Evolutionary conservation across 2,113 vertebrate genomes (phyloP).

Genomic region (Semicossyphus pulcher): DNA sequence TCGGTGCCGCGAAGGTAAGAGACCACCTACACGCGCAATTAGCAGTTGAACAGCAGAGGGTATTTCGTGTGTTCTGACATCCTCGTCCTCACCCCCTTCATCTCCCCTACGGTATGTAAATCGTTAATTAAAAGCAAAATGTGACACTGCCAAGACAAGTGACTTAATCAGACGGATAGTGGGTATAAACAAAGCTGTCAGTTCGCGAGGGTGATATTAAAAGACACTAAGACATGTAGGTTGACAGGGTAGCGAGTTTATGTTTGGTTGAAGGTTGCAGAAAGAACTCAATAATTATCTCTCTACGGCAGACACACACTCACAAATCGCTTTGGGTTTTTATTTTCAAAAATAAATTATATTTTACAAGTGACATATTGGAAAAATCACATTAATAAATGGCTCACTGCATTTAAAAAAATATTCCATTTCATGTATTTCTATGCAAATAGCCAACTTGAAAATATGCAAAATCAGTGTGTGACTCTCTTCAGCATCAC

Average conservation of each 20-base stretch:
- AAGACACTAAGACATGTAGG: neutral
- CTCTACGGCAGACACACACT: too few species aligned
- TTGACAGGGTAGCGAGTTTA: neutral
- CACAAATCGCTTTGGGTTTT: too few species aligned
- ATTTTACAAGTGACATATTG: neutral
- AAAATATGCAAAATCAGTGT: neutral
- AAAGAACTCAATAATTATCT: neutral
- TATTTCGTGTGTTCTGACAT: slow-evolving; percentile 18
- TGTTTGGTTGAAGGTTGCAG: slow-evolving; percentile 6
- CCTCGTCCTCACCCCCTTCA: neutral
- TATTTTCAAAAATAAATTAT: neutral
- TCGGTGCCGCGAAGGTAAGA: slow-evolving; percentile 98
- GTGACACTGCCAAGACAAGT: slow-evolving; percentile 29
- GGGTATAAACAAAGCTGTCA: slow-evolving; percentile 11
- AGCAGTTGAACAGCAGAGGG: slow-evolving; percentile 18
- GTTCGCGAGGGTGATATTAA: slow-evolving; percentile 13
- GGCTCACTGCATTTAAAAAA: neutral
- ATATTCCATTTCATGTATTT: neutral
- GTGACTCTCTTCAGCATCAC: neutral
- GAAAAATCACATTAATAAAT: neutral
- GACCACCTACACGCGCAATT: slow-evolving; percentile 44
- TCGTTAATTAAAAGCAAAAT: slow-evolving; percentile 58
- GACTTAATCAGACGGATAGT: slow-evolving; percentile 10
- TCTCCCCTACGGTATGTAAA: slow-evolving; percentile 33
- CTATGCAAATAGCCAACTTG: neutral